These are phyloP conservation scores for Thaumetopoea pityocampa DNA, from an alignment of 1,140 invertebrate species.

Conservation along the genomic window DNA sequence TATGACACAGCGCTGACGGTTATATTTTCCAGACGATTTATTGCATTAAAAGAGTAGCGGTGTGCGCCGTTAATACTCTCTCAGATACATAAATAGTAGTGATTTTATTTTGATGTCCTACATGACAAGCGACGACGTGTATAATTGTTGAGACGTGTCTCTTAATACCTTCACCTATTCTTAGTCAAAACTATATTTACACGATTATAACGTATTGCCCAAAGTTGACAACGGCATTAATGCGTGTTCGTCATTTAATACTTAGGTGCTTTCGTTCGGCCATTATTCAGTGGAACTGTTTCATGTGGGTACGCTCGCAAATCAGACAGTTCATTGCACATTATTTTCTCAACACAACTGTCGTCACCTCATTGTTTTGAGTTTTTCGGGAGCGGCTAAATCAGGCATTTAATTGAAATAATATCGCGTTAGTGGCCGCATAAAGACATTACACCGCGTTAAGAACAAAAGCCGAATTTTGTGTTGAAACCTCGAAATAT, in stretches of 20 bases:
- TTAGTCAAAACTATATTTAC: slow-evolving; percentile 43
- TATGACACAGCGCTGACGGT: slow-evolving; percentile 68
- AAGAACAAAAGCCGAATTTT: slow-evolving; percentile 62
- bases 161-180: slow-evolving; percentile 48
- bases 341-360: slow-evolving; percentile 52
- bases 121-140: slow-evolving; percentile 65
- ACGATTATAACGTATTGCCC: slow-evolving; percentile 7
- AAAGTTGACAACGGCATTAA: neutral
- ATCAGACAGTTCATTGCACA: slow-evolving; percentile 53
- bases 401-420: slow-evolving; percentile 64
- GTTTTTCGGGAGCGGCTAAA: slow-evolving; percentile 53
- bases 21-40: slow-evolving; percentile 75
- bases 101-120: slow-evolving; percentile 73
- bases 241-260: slow-evolving; percentile 22
- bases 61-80: slow-evolving; percentile 62
- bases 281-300: slow-evolving; percentile 27
- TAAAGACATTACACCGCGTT: slow-evolving; percentile 51
- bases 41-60: slow-evolving; percentile 65
- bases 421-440: slow-evolving; percentile 58
- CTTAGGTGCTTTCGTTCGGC: slow-evolving; percentile 25
- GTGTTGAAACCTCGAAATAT: slow-evolving; percentile 59
- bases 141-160: slow-evolving; percentile 55
- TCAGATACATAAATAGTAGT: slow-evolving; percentile 70
- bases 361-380: slow-evolving; percentile 61
- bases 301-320: slow-evolving; percentile 32